A percentile compares a stretch with the other conserved stretches of the same genome.
Conservation (phyloP, 2,797 vertebrate genomes). For the Glyptemys insculpta region DNA sequence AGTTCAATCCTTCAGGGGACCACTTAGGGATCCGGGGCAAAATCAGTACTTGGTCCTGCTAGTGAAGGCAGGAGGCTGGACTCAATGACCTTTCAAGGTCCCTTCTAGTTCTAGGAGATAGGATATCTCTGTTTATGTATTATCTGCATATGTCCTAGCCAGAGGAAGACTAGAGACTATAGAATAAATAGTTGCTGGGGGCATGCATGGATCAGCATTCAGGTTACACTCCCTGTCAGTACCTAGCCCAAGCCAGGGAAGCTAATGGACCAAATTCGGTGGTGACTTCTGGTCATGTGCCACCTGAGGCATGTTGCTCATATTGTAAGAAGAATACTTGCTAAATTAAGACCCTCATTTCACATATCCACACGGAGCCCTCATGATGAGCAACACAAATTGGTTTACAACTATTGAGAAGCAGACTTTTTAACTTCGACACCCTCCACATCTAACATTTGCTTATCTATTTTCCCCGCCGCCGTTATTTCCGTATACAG, state of each 20-base stretch:
- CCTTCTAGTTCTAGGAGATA: too few relatives aligned
- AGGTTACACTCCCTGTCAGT: too few relatives aligned
- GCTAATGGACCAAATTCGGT: too few relatives aligned
- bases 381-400: constrained; percentile 16
- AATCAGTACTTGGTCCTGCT: too few relatives aligned
- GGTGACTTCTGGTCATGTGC: too few relatives aligned
- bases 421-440: neutral
- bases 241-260: too few relatives aligned
- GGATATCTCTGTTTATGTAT: neutral
- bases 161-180: neutral
- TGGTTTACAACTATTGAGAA: neutral
- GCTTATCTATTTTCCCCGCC: neutral
- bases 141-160: neutral
- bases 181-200: neutral
- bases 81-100: too few relatives aligned
- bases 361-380: neutral
- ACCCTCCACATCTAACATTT: neutral
- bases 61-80: too few relatives aligned
- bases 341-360: constrained; percentile 45
- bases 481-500: neutral
- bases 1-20: too few relatives aligned
- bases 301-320: too few relatives aligned
- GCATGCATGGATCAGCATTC: too few relatives aligned
- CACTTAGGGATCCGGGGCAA: too few relatives aligned
- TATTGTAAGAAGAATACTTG: neutral